phyloP scores from a whole-genome alignment of 2,113 vertebrate species.

The Equus przewalskii region DNA sequence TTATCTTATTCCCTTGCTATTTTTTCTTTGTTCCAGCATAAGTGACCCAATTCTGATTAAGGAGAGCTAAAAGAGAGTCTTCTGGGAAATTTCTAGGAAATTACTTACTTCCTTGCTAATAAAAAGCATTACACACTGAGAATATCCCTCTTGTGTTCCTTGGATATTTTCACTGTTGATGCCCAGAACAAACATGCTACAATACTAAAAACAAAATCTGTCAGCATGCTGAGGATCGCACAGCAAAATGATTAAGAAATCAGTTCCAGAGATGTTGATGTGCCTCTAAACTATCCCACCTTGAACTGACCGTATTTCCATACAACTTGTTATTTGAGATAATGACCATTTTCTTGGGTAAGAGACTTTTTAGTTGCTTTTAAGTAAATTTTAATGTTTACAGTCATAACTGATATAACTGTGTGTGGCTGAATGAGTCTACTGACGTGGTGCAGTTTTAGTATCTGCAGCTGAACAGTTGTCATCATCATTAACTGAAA shows the following conservation, averaged over 20 bases:
- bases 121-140: background rate
- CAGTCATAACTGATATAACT: background rate
- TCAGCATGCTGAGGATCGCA: background rate
- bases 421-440: background rate
- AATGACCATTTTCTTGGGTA: background rate
- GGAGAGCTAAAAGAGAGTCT: background rate
- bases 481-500: background rate
- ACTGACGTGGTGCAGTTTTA: background rate
- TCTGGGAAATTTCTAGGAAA: background rate
- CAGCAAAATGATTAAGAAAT: background rate
- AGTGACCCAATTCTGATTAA: background rate
- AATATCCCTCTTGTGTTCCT: background rate
- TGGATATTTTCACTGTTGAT: background rate
- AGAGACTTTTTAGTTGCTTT: background rate
- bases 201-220: background rate
- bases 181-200: background rate
- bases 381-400: conserved; percentile 3
- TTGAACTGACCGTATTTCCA: background rate
- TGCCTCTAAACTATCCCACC: background rate
- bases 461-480: background rate
- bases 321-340: background rate
- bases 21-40: background rate
- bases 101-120: background rate
- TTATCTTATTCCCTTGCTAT: background rate
- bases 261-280: background rate